phyloP scores from a whole-genome alignment of 2,888 invertebrate genomes.

The Drosophila maculinotata region DNA sequence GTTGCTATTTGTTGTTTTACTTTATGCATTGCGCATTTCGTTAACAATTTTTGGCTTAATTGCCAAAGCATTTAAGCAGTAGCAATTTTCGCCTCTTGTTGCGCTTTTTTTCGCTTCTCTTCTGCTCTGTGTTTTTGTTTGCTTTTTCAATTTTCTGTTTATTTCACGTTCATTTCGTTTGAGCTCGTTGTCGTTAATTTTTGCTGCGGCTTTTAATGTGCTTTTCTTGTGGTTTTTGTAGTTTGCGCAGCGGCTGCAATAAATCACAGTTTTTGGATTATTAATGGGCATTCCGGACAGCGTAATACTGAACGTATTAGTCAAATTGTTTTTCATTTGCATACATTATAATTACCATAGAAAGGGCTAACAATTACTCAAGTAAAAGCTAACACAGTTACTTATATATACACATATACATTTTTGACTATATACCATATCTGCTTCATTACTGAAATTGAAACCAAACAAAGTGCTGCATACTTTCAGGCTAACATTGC shows the following conservation, averaged over 20 bases:
- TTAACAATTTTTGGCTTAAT: slow-evolving; percentile 64
- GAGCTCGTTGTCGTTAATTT: slow-evolving; percentile 56
- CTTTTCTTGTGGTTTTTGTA: slow-evolving; percentile 16
- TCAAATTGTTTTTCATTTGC: slow-evolving; percentile 56
- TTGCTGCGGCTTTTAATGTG: slow-evolving; percentile 14
- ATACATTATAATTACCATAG: slow-evolving; percentile 61
- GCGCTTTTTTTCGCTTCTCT: slow-evolving; percentile 27
- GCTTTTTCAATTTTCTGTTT: slow-evolving; percentile 38
- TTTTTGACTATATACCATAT: slow-evolving; percentile 4
- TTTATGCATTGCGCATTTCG: slow-evolving; percentile 71
- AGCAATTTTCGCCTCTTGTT: slow-evolving; percentile 50
- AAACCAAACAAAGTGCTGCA: slow-evolving; percentile 59
- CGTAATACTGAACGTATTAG: slow-evolving; percentile 27
- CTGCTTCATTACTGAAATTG: slow-evolving; percentile 62
- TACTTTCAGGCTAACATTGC: slow-evolving; percentile 72
- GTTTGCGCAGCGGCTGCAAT: slow-evolving; percentile 59
- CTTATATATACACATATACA: not conserved
- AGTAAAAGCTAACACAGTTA: slow-evolving; percentile 4
- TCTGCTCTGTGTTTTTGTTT: slow-evolving; percentile 15
- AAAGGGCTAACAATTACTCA: slow-evolving; percentile 48
- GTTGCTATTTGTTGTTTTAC: slow-evolving; percentile 60
- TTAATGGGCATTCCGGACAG: slow-evolving; percentile 34
- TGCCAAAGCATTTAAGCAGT: slow-evolving; percentile 65
- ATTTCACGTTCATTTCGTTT: slow-evolving; percentile 25
- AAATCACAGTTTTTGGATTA: slow-evolving; percentile 66